phyloP scores from a whole-genome alignment of 1,140 invertebrate genomes.

The Philopotamus ludificatus region DNA sequence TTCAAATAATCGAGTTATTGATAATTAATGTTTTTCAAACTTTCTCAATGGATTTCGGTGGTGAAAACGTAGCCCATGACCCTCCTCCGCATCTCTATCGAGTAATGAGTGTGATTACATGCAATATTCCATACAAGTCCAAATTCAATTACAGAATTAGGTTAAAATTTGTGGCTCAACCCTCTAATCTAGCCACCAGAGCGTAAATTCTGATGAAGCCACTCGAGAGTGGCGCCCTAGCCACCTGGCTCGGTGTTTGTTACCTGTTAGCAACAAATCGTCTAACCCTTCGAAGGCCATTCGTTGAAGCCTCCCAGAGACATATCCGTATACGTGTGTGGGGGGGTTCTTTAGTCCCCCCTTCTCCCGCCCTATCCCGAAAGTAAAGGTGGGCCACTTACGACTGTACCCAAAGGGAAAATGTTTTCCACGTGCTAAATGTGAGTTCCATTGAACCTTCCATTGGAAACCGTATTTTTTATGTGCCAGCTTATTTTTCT shows the following conservation, averaged over 20 bases:
- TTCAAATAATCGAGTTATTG: neutral
- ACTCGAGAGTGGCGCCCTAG: neutral
- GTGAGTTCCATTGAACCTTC: neutral
- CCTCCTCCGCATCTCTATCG: no score
- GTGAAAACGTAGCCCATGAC: no score
- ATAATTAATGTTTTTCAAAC: neutral
- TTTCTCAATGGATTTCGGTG: no score
- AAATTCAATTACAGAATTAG: neutral
- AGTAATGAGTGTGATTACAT: no score
- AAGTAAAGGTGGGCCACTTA: neutral
- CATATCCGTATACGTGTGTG: neutral
- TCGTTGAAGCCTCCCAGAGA: neutral
- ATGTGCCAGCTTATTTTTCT: neutral
- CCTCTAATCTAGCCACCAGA: neutral
- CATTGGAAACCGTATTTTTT: neutral
- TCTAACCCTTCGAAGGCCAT: neutral
- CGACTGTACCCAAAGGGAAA: neutral
- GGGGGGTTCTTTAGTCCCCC: no score
- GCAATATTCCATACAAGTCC: neutral
- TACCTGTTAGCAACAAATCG: no score
- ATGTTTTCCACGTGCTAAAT: neutral
- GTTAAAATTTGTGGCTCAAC: neutral
- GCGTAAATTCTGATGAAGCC: neutral
- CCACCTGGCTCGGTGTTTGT: neutral
- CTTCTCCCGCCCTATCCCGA: neutral